Percentiles rank a stretch among this genome's conserved stretches.
These are phyloP conservation scores for Electrophaes corylata DNA, from an alignment of 2,888 invertebrate genomes.

Conservation along the genomic window DNA sequence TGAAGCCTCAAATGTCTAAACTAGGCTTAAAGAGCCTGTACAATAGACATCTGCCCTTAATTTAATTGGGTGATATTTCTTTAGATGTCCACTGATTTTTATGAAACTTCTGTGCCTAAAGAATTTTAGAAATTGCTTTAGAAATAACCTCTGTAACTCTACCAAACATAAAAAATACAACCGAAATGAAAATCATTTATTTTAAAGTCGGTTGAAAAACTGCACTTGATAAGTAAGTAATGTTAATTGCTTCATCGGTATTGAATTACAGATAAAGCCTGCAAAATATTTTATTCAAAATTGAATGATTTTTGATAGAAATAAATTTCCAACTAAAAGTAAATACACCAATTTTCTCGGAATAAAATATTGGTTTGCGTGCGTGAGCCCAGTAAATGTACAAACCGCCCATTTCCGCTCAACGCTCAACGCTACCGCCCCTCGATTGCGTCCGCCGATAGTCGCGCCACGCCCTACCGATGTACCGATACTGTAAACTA, in stretches of 20 bases:
- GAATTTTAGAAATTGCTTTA: no score
- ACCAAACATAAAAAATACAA: no score
- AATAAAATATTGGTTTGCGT: conserved; percentile 32
- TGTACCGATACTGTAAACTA: conserved; percentile 34
- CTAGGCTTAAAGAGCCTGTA: no score
- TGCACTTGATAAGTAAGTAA: no score
- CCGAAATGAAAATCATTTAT: no score
- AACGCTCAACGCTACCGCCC: conserved; percentile 33
- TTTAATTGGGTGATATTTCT: no score
- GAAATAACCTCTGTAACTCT: no score
- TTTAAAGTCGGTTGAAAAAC: no score
- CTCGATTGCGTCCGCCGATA: conserved; percentile 36
- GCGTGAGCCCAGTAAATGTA: conserved; percentile 28
- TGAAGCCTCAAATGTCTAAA: no score
- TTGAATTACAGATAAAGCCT: not conserved
- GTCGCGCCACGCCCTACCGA: conserved; percentile 41
- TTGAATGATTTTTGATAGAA: not conserved
- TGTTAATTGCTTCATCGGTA: not conserved
- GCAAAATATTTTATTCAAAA: not conserved
- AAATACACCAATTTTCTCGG: not conserved
- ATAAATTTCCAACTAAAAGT: not conserved
- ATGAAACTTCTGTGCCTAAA: no score
- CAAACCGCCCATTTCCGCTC: conserved; percentile 36
- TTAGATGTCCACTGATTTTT: no score
- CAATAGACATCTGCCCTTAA: no score